phyloP scores from a whole-genome alignment of 2,113 vertebrate species.

The Nettapus auritus region DNA sequence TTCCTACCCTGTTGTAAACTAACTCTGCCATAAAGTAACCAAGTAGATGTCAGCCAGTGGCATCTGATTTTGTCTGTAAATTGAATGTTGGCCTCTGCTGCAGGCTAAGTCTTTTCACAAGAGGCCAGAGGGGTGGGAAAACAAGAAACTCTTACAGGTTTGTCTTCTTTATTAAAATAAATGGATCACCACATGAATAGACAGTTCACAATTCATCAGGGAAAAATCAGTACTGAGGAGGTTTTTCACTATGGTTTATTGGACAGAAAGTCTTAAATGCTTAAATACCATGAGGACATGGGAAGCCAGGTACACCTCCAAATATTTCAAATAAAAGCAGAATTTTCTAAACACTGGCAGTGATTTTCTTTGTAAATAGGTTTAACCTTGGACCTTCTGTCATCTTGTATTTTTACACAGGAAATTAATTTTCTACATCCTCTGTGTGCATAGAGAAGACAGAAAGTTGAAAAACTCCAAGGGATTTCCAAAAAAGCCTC shows the following conservation, averaged over 20 bases:
- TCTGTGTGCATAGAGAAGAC: conserved; percentile 72
- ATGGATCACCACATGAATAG: conserved; percentile 52
- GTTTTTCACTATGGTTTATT: conserved; percentile 57
- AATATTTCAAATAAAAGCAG: conserved; percentile 76
- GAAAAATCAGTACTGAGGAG: conserved; percentile 52
- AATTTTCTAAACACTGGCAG: conserved; percentile 76
- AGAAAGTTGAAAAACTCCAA: conserved; percentile 75
- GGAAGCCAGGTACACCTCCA: conserved; percentile 72
- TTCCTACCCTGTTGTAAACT: background rate
- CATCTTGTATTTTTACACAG: conserved; percentile 84
- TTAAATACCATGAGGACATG: conserved; percentile 61
- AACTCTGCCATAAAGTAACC: background rate
- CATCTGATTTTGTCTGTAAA: conserved; percentile 19
- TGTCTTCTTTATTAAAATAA: conserved; percentile 71
- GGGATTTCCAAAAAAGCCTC: conserved; percentile 81
- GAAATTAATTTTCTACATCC: conserved; percentile 85
- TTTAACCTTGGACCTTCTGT: conserved; percentile 83
- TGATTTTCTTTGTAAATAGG: conserved; percentile 80
- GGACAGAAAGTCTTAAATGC: conserved; percentile 52
- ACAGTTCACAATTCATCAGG: conserved; percentile 65
- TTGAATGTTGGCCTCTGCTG: background rate
- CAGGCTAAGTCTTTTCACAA: conserved; percentile 23
- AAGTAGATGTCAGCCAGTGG: conserved; percentile 5
- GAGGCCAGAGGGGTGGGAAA: conserved; percentile 32
- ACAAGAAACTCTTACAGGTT: conserved; percentile 45